Conservation (phyloP, 2,797 vertebrate species). For the Cygnus olor region DNA sequence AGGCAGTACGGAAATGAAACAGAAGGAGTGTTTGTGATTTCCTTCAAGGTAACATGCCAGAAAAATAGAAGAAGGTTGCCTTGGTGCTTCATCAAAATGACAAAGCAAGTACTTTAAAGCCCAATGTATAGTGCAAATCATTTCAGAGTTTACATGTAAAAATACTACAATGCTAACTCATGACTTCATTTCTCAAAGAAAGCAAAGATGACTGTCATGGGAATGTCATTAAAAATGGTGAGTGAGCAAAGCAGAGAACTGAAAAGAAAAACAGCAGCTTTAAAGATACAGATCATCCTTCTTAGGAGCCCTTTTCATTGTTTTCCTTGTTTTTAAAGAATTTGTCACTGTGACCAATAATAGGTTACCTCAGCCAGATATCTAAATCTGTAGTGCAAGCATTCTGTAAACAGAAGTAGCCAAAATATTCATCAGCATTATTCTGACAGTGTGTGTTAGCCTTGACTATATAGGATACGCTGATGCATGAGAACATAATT, state of each 20-base stretch:
- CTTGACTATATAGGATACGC: background rate
- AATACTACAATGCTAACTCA: background rate
- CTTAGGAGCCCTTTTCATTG: background rate
- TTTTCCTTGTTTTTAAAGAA: background rate
- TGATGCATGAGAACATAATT: background rate
- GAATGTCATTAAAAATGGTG: background rate
- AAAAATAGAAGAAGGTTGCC: background rate
- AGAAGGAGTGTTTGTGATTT: slow-evolving; percentile 91
- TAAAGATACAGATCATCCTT: background rate
- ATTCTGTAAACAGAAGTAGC: background rate
- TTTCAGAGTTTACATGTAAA: background rate
- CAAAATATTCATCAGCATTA: background rate
- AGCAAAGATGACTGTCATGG: background rate
- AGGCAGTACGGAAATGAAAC: slow-evolving; percentile 85
- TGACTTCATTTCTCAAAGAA: slow-evolving; percentile 12
- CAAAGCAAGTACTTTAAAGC: background rate
- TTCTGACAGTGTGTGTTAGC: background rate
- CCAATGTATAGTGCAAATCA: background rate
- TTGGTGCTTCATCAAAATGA: slow-evolving; percentile 5
- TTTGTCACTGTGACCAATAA: background rate
- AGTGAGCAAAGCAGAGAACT: background rate
- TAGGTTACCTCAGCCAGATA: background rate
- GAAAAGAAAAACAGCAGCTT: background rate
- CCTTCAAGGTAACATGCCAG: slow-evolving; percentile 85
- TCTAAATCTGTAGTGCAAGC: background rate